Conservation (phyloP, 2,113 vertebrate species). For the Leucopternis melanops region DNA sequence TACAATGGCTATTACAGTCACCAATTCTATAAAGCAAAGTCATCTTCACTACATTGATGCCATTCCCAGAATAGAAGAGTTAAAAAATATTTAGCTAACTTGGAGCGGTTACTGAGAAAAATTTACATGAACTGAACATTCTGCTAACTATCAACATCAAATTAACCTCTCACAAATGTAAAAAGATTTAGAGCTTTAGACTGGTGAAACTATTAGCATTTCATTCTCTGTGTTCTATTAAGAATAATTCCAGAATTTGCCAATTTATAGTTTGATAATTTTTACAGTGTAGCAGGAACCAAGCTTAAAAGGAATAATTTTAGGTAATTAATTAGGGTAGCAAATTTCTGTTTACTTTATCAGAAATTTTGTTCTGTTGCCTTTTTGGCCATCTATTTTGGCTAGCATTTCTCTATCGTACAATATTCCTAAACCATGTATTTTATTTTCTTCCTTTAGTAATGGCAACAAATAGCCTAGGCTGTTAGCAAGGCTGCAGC, state of each 20-base stretch:
- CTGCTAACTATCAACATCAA: background rate
- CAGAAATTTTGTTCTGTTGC: background rate
- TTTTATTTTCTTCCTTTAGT: background rate
- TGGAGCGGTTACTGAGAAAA: background rate
- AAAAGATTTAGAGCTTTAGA: background rate
- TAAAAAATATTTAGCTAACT: background rate
- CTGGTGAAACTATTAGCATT: background rate
- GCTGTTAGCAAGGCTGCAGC: background rate
- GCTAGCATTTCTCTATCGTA: background rate
- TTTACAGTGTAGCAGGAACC: background rate
- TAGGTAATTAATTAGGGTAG: background rate
- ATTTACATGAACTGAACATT: background rate
- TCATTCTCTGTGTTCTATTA: background rate
- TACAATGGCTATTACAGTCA: background rate
- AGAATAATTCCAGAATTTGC: background rate
- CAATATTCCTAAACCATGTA: background rate
- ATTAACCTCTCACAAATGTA: background rate
- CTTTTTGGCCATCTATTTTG: background rate
- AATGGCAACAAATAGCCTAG: background rate
- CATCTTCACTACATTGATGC: background rate
- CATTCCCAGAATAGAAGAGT: background rate
- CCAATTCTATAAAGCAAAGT: background rate
- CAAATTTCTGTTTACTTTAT: background rate
- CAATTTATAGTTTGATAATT: background rate
- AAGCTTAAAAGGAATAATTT: background rate